A percentile compares a stretch with the other conserved stretches of the same genome.
Conservation (phyloP, 2,113 vertebrate species). For the Pelusios castaneus region DNA sequence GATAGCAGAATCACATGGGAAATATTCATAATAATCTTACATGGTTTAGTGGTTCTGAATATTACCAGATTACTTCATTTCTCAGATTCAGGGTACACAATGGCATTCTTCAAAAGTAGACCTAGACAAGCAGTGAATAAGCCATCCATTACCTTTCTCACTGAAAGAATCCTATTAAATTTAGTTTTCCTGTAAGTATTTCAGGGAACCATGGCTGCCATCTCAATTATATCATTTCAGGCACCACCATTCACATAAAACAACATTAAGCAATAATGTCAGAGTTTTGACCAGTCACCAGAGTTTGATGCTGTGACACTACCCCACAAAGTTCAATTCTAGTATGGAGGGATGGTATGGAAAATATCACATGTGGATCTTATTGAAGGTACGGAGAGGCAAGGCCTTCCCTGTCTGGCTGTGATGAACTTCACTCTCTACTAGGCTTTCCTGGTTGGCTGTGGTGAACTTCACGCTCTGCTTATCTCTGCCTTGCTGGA, state of each 20-base stretch:
- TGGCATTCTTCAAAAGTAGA: constrained; percentile 36
- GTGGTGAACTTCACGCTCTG: no score
- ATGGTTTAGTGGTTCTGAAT: constrained; percentile 45
- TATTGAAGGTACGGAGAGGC: no score
- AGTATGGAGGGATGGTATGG: neutral
- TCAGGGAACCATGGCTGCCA: neutral
- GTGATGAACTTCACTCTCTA: no score
- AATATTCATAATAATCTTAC: constrained; percentile 59
- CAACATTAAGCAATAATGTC: neutral
- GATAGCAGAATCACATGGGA: constrained; percentile 37
- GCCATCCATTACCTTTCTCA: neutral
- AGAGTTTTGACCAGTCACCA: neutral
- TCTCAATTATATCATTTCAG: neutral
- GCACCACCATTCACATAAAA: neutral
- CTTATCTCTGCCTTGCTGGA: no score
- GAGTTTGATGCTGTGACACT: neutral
- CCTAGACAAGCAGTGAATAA: neutral
- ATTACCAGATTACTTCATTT: constrained; percentile 59
- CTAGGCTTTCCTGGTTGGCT: no score
- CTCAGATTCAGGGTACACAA: constrained; percentile 22
- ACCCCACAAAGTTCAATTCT: neutral
- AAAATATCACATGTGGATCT: no score
- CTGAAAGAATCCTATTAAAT: constrained; percentile 5
- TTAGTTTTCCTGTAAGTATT: neutral
- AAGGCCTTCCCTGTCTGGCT: no score